phyloP scores from a whole-genome alignment of 2,888 invertebrate species.

The Cosmopolites sordidus region DNA sequence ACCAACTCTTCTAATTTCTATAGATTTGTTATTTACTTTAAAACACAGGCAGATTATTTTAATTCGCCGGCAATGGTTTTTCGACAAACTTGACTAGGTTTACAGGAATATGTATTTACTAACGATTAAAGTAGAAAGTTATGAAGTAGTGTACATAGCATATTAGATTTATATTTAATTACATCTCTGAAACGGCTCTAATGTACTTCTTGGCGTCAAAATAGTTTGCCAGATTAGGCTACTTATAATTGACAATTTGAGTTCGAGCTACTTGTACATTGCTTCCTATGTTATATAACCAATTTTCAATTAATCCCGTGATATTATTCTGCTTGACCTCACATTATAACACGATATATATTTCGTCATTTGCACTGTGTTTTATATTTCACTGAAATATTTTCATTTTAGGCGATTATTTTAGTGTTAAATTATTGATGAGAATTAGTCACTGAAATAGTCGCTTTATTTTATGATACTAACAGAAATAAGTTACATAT shows the following conservation, averaged over 20 bases:
- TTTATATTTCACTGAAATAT: no score
- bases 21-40: no score
- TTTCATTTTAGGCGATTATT: no score
- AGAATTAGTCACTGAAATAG: no score
- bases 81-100: not conserved
- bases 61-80: slow-evolving; percentile 1
- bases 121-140: slow-evolving; percentile 20
- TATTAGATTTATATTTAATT: not conserved
- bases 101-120: not conserved
- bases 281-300: slow-evolving; percentile 45
- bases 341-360: no score
- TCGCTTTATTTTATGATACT: no score
- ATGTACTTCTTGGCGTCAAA: slow-evolving; percentile 28
- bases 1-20: no score
- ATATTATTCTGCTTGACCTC: no score
- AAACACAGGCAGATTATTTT: not conserved
- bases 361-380: no score
- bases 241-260: slow-evolving; percentile 44
- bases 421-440: no score
- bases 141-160: slow-evolving; percentile 24
- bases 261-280: slow-evolving; percentile 47
- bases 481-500: no score
- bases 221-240: slow-evolving; percentile 38
- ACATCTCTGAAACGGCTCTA: not conserved
- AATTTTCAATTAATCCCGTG: slow-evolving; percentile 2